Conservation (phyloP, 2,113 vertebrate species). For the Nibea albiflora region DNA sequence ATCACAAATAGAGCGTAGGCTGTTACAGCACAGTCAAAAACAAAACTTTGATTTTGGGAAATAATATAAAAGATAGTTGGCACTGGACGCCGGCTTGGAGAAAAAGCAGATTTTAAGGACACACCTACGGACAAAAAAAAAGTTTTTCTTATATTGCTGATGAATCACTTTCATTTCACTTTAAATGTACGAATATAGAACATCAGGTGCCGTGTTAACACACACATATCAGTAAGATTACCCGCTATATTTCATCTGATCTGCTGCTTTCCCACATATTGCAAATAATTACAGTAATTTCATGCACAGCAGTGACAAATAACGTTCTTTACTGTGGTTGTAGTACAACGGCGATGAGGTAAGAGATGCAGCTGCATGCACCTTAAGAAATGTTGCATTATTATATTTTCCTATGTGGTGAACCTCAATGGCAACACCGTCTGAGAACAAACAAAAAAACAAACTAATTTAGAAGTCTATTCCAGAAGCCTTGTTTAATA, state of each 20-base stretch:
- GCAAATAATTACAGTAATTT: slow-evolving; percentile 9
- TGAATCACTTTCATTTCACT: not conserved
- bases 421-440: slow-evolving; percentile 4
- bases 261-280: not conserved
- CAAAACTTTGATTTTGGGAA: not conserved
- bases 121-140: not conserved
- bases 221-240: not conserved
- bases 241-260: not conserved
- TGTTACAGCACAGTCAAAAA: not conserved
- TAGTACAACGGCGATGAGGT: not conserved
- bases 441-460: slow-evolving; percentile 7
- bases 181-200: not conserved
- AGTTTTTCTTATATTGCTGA: not conserved
- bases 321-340: slow-evolving; percentile 8
- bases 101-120: not conserved
- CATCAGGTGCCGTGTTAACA: not conserved
- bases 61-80: not conserved
- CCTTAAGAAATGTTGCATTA: slow-evolving; percentile 3
- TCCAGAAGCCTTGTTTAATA: not conserved
- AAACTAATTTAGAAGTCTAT: not conserved
- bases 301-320: not conserved
- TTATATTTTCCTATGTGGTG: not conserved
- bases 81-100: not conserved
- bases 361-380: not conserved
- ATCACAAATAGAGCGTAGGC: not conserved